These are phyloP conservation scores for Athalia cordata DNA, from an alignment of 2,888 invertebrate species.

Conservation along the genomic window DNA sequence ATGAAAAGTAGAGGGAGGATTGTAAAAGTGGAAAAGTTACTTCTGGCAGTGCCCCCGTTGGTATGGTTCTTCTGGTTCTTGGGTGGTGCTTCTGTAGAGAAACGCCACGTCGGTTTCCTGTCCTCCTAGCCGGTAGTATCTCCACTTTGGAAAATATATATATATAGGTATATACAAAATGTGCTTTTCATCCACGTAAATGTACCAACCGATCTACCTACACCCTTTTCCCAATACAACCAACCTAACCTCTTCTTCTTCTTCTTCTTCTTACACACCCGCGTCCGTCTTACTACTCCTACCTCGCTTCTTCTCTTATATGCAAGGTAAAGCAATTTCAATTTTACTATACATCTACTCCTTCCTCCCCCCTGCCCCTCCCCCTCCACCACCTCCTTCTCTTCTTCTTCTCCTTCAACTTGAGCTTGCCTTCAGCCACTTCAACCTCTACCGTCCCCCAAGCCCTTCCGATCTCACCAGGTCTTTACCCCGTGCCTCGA, in stretches of 20 bases:
- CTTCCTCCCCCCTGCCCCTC: too few relatives aligned
- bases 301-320: too few relatives aligned
- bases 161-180: constrained; percentile 64
- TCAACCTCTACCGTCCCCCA: too few relatives aligned
- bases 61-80: constrained; percentile 13
- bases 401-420: neutral
- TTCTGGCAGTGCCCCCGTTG: constrained; percentile 28
- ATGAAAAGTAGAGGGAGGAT: constrained; percentile 13
- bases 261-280: too few relatives aligned
- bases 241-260: too few relatives aligned
- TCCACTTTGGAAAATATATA: constrained; percentile 58
- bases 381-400: too few relatives aligned
- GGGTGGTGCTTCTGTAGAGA: neutral
- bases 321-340: constrained; percentile 66
- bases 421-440: neutral
- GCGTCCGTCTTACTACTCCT: too few relatives aligned
- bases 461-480: too few relatives aligned
- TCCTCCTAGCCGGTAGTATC: too few relatives aligned
- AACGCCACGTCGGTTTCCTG: too few relatives aligned
- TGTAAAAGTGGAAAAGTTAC: constrained; percentile 41
- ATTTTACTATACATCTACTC: constrained; percentile 61
- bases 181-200: constrained; percentile 69
- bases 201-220: neutral
- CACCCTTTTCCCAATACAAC: too few relatives aligned
- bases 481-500: too few relatives aligned